Evolutionary conservation across 2,888 invertebrate species (phyloP).

Genomic region (Dysmachus trigonus): DNA sequence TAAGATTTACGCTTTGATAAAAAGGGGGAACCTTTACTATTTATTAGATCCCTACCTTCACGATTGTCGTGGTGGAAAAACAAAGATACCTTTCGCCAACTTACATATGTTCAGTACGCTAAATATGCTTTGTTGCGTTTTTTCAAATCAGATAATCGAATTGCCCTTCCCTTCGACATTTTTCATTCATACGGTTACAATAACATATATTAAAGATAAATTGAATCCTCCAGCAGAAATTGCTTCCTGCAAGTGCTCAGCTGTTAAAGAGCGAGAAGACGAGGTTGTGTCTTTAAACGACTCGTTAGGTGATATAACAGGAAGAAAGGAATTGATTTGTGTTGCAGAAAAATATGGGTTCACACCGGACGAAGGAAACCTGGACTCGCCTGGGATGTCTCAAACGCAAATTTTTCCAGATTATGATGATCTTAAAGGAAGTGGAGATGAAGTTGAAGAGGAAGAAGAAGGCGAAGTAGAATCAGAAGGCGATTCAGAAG

Average conservation of each 20-base stretch:
- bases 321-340: constrained; percentile 32
- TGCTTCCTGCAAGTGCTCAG: not conserved
- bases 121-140: constrained; percentile 56
- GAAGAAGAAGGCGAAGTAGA: constrained; percentile 50
- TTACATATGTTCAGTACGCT: constrained; percentile 59
- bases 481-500: not conserved
- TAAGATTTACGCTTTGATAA: constrained; percentile 60
- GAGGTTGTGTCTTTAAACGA: constrained; percentile 51
- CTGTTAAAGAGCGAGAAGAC: not conserved
- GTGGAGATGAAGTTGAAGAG: constrained; percentile 45
- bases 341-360: not conserved
- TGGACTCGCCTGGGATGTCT: constrained; percentile 52
- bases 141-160: constrained; percentile 58
- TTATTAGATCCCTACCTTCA: constrained; percentile 61
- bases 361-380: constrained; percentile 29
- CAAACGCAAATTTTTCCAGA: constrained; percentile 48
- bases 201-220: not conserved
- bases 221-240: not conserved
- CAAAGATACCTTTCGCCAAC: constrained; percentile 51
- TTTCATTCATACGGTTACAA: not conserved
- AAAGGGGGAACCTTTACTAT: constrained; percentile 57
- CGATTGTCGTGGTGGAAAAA: constrained; percentile 29
- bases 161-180: constrained; percentile 52
- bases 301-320: constrained; percentile 45
- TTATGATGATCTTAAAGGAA: constrained; percentile 41